Conservation (phyloP, 2,797 vertebrate genomes). For the Peromyscus eremicus region DNA sequence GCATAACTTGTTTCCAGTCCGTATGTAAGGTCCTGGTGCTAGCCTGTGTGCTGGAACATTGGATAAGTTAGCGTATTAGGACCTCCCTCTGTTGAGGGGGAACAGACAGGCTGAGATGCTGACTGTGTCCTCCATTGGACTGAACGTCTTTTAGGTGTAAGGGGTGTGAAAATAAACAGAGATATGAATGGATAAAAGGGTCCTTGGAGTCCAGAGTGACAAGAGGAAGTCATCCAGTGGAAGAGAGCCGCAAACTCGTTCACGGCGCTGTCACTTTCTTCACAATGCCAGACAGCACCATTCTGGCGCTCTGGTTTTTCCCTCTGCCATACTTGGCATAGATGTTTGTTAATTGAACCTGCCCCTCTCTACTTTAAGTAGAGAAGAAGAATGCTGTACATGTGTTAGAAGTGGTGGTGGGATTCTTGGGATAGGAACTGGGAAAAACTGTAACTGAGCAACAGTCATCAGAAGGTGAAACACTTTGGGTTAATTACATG, state of each 20-base stretch:
- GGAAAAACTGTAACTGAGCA: constrained; percentile 32
- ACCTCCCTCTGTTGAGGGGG: not conserved
- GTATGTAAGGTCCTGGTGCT: not conserved
- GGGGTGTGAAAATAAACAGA: not conserved
- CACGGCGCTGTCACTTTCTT: not conserved
- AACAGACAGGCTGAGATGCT: not conserved
- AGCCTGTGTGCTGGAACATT: not conserved
- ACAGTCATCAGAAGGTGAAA: not conserved
- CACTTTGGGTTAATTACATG: constrained; percentile 7
- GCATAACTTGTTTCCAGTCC: not conserved
- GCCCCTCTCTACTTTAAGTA: not conserved
- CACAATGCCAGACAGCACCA: not conserved
- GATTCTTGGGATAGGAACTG: not conserved
- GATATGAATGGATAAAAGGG: not conserved
- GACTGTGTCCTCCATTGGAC: not conserved
- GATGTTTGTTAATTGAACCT: not conserved
- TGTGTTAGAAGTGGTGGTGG: not conserved
- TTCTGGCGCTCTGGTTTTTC: not conserved
- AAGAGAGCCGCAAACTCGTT: not conserved
- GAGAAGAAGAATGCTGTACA: not conserved
- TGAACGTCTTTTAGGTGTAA: constrained; percentile 18
- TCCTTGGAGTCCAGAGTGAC: not conserved
- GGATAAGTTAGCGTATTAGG: not conserved
- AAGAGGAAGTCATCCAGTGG: not conserved
- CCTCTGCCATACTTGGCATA: not conserved